Base-by-base conservation (phyloP, 2,888 invertebrate genomes). In the Diarsia dahlii region DNA sequence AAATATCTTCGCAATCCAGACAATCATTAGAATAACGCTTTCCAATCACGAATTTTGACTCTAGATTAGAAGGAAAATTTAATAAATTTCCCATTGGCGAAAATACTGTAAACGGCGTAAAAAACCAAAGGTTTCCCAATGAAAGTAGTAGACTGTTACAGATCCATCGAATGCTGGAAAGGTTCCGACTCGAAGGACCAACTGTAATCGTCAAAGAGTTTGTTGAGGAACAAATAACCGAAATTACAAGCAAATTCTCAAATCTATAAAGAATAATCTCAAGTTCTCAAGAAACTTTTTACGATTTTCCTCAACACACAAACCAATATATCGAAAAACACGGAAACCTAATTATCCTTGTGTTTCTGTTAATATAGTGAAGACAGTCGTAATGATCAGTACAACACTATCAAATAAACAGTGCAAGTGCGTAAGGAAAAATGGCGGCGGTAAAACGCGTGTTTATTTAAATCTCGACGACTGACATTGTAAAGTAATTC, bases 401-500 rank as follows among this genome's bases (percentile, higher is more conserved):
- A 69, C 73, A 66, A 80, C 65, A 71, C 56, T 45, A 52, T 65
- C 45, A 82, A 80, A 83, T 83, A 82, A 82, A 82, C 80, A 76
- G 8, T 20, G 18, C n/a, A 71, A 84, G 80, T 80, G 78, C 72
- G 72, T 80, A 72, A 76, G 63, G 74, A 84, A 83, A 83, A 60
- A 86, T 85, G 81, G 78, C 79, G 56, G 45, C 63, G 23, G 71
- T 69, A 48, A 48, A 73, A 58, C 69, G 45, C 52, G 9, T 82
- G 83, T 87, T 84, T 87, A 82, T 84, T 79, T 80, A 64, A 76
- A 54, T 3, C 64, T 58, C 70, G 86, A 79, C 81, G 86, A 87
- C 80, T 83, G 87, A 87, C 84, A 84, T 74, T 78, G 80, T 79
- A 84, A 86, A 86, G 84, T 80, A 78, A 82, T 86, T 70, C 72